Conservation (phyloP, 2,113 vertebrate species). For the Tragelaphus imberbis region DNA sequence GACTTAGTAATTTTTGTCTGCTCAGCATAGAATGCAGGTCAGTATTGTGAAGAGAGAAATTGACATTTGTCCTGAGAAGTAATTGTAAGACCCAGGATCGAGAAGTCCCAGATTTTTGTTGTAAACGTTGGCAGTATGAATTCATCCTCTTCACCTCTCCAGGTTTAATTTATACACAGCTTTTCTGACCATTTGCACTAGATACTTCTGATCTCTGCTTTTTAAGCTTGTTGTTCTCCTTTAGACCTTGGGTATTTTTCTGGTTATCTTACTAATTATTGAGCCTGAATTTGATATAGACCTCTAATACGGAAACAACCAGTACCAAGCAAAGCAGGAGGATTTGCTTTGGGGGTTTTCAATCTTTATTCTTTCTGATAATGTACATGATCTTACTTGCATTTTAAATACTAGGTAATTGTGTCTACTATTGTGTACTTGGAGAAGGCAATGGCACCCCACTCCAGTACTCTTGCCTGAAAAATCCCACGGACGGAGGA, state of each 20-base stretch:
- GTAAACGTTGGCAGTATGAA: background rate
- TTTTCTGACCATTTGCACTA: background rate
- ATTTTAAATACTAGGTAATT: constrained; percentile 10
- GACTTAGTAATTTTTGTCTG: background rate
- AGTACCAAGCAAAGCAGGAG: background rate
- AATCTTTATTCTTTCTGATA: background rate
- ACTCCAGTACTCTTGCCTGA: no score
- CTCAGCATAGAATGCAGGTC: background rate
- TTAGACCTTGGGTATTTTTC: background rate
- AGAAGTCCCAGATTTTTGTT: background rate
- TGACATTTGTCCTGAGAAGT: background rate
- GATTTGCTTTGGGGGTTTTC: background rate
- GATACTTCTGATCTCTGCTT: background rate
- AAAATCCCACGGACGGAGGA: no score
- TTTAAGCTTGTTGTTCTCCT: background rate
- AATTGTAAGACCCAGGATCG: background rate
- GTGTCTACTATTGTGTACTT: background rate
- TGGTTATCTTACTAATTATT: background rate
- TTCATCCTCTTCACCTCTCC: background rate
- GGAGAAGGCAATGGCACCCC: no score
- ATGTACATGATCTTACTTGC: background rate
- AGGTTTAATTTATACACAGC: background rate
- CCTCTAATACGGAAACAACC: background rate
- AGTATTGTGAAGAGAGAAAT: background rate
- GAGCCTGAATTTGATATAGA: background rate